These are phyloP conservation scores for Phalacrocorax pelagicus DNA, from an alignment of 2,113 vertebrate species.

Conservation along the genomic window DNA sequence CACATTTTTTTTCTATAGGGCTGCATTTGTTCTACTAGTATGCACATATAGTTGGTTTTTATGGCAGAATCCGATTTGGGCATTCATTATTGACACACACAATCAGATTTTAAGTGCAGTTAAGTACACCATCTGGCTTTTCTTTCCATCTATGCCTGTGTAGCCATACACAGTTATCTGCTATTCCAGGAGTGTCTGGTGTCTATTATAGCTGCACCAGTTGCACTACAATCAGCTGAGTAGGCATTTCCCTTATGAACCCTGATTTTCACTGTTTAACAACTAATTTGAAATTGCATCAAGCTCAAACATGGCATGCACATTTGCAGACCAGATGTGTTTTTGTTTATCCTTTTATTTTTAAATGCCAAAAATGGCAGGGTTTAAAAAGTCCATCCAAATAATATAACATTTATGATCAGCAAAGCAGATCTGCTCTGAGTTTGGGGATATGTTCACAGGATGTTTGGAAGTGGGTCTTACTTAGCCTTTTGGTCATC, in stretches of 20 bases:
- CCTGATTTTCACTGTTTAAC: constrained; percentile 77
- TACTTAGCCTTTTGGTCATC: neutral
- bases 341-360: constrained; percentile 74
- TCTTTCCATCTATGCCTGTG: constrained; percentile 72
- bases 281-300: constrained; percentile 67
- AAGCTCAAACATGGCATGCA: constrained; percentile 54
- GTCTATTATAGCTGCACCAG: constrained; percentile 73
- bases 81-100: constrained; percentile 78
- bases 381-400: neutral
- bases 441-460: neutral
- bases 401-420: neutral
- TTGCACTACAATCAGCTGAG: constrained; percentile 74
- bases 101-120: constrained; percentile 81
- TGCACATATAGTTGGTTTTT: constrained; percentile 71
- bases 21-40: constrained; percentile 65
- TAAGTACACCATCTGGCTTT: constrained; percentile 83
- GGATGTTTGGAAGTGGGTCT: neutral
- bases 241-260: constrained; percentile 74
- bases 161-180: constrained; percentile 70
- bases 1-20: neutral
- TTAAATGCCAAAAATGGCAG: constrained; percentile 28
- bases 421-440: constrained; percentile 1
- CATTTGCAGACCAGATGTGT: constrained; percentile 66
- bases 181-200: constrained; percentile 76
- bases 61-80: constrained; percentile 73